phyloP scores from a whole-genome alignment of 1,140 invertebrate species.

The Maconellicoccus hirsutus region DNA sequence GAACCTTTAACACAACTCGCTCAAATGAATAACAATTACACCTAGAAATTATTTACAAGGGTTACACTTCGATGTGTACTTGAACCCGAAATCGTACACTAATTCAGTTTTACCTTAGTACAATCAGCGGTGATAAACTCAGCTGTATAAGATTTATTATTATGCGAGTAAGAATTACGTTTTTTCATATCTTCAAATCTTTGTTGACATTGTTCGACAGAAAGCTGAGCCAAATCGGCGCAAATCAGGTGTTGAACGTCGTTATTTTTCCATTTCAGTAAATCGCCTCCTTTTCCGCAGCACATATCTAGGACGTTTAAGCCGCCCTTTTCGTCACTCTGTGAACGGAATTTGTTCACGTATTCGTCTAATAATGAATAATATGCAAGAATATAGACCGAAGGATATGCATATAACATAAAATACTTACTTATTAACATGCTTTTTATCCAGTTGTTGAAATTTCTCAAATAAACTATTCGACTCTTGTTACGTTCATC shows the following conservation, averaged over 20 bases:
- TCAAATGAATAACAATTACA: background rate
- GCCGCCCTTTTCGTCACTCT: conserved; percentile 43
- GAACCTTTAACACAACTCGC: conserved; percentile 24
- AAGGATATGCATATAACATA: background rate
- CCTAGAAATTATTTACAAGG: conserved; percentile 32
- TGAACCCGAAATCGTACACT: background rate
- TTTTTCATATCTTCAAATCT: conserved; percentile 50
- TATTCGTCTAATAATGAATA: conserved; percentile 42
- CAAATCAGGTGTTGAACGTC: conserved; percentile 79
- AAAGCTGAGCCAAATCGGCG: conserved; percentile 86
- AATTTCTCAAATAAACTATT: conserved; percentile 88
- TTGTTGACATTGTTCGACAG: conserved; percentile 71
- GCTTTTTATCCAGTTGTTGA: conserved; percentile 98
- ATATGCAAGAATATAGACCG: background rate
- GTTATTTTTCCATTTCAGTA: conserved; percentile 83
- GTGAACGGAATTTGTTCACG: conserved; percentile 47
- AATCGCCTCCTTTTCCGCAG: conserved; percentile 93
- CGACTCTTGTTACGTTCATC: conserved; percentile 67
- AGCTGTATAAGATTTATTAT: conserved; percentile 52
- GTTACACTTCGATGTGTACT: background rate
- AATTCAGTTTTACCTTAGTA: conserved; percentile 50
- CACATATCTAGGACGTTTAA: conserved; percentile 60
- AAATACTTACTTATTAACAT: conserved; percentile 66
- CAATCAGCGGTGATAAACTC: conserved; percentile 88
- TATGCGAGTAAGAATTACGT: conserved; percentile 30